Evolutionary conservation across 2,888 invertebrate species (phyloP).

Genomic region (Hydraecia micacea): DNA sequence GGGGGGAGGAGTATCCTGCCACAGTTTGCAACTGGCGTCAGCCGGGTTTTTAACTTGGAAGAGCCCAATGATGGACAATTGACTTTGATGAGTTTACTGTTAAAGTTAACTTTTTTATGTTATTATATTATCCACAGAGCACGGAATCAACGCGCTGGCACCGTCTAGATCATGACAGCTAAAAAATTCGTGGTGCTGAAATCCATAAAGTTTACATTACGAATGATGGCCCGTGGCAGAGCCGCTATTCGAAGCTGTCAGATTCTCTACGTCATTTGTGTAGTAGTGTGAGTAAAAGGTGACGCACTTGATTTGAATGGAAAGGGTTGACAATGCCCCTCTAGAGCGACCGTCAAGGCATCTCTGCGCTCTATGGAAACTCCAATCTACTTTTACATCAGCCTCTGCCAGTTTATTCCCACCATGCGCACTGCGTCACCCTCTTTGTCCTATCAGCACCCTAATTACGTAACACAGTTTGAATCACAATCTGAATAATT

Average conservation of each 20-base stretch:
- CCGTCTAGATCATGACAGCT: neutral
- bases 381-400: neutral
- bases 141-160: neutral
- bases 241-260: neutral
- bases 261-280: neutral
- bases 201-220: too few species aligned
- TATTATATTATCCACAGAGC: too few species aligned
- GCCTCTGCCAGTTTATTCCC: neutral
- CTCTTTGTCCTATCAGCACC: neutral
- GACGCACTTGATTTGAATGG: neutral
- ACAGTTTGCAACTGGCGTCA: too few species aligned
- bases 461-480: too few species aligned
- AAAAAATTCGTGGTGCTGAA: neutral
- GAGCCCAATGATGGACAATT: too few species aligned
- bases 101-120: neutral
- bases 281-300: neutral
- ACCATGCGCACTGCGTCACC: neutral
- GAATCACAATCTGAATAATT: too few species aligned
- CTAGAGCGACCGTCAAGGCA: neutral
- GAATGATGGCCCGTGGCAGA: neutral
- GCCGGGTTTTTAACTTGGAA: too few species aligned
- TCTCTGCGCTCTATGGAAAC: neutral
- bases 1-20: too few species aligned
- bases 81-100: neutral
- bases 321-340: neutral